phyloP scores from a whole-genome alignment of 2,113 vertebrate genomes.

The Xenopus laevis region DNA sequence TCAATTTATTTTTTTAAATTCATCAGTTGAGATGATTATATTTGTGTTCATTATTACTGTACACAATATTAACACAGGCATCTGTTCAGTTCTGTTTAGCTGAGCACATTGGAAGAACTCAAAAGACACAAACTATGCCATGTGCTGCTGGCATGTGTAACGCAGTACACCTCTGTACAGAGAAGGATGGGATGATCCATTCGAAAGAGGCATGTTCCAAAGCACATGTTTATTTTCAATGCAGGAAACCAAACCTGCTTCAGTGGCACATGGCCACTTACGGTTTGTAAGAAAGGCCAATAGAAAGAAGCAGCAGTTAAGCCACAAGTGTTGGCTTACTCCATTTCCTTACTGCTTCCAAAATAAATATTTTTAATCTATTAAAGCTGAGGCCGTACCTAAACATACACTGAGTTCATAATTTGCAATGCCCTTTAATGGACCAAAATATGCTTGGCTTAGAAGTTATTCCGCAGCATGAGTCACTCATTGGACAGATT shows the following conservation, averaged over 20 bases:
- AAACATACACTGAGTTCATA: background rate
- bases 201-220: background rate
- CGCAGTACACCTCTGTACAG: background rate
- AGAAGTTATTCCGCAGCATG: too few species aligned
- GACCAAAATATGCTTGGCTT: too few species aligned
- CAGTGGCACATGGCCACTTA: background rate
- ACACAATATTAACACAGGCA: background rate
- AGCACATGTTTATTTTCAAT: background rate
- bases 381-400: background rate
- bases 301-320: background rate
- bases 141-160: background rate
- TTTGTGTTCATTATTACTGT: background rate
- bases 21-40: conserved; percentile 19
- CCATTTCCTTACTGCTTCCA: background rate
- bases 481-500: too few species aligned
- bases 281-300: background rate
- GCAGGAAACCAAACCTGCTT: background rate
- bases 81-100: conserved; percentile 2
- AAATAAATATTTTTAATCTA: background rate
- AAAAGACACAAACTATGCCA: background rate
- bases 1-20: conserved; percentile 2
- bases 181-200: background rate
- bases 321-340: background rate
- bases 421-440: background rate
- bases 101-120: background rate